Conservation (phyloP, 2,888 invertebrate genomes). For the Lamproptera curius region DNA sequence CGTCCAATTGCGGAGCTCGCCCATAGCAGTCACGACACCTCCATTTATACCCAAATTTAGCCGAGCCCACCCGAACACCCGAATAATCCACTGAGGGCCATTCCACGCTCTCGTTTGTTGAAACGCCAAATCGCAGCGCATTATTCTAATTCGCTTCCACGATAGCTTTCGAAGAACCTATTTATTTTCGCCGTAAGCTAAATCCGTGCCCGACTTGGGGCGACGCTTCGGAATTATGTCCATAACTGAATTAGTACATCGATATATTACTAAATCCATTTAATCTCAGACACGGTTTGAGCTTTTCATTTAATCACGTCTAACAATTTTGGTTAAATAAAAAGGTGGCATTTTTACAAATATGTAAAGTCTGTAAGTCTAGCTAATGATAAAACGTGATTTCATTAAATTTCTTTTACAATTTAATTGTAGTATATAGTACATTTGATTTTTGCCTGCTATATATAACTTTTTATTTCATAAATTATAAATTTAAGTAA, state of each 20-base stretch:
- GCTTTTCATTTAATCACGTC: too few relatives aligned
- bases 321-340: too few relatives aligned
- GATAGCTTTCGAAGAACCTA: conserved; percentile 74
- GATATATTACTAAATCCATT: not conserved
- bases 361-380: too few relatives aligned
- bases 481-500: too few relatives aligned
- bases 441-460: too few relatives aligned
- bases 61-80: conserved; percentile 56
- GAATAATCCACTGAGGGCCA: conserved; percentile 73
- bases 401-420: too few relatives aligned
- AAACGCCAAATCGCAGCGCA: conserved; percentile 74
- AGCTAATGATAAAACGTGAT: too few relatives aligned
- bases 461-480: too few relatives aligned
- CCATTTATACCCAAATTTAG: conserved; percentile 70
- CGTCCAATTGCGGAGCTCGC: conserved; percentile 38
- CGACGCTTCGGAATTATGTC: conserved; percentile 41
- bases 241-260: conserved; percentile 31
- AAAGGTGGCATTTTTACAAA: too few relatives aligned
- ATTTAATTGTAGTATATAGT: too few relatives aligned
- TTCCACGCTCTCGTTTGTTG: conserved; percentile 70
- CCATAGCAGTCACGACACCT: conserved; percentile 55
- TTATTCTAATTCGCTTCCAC: conserved; percentile 75
- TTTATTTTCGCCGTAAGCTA: conserved; percentile 67
- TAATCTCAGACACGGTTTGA: too few relatives aligned
- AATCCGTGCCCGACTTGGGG: conserved; percentile 40